Evolutionary conservation across 1,140 invertebrate genomes (phyloP).

Genomic region (Drosophila chauvacae): DNA sequence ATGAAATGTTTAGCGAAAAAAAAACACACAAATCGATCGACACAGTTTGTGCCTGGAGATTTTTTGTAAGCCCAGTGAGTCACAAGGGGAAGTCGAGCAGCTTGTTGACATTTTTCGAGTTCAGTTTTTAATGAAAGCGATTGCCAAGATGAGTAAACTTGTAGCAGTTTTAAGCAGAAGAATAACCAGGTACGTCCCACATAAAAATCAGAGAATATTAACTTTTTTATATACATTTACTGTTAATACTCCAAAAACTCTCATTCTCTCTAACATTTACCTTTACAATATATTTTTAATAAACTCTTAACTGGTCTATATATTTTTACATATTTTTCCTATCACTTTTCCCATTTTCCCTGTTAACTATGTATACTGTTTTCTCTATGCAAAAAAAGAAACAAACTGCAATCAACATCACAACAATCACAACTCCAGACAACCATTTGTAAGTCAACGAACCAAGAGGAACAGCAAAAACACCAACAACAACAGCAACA

Average conservation of each 20-base stretch:
- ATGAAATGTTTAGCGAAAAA: slow-evolving; percentile 18
- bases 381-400: slow-evolving; percentile 17
- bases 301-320: too few species aligned
- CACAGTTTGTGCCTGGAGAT: slow-evolving; percentile 27
- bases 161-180: not conserved
- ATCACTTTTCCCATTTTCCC: slow-evolving; percentile 7
- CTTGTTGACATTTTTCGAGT: slow-evolving; percentile 27
- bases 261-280: not conserved
- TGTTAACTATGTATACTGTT: slow-evolving; percentile 8
- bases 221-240: too few species aligned
- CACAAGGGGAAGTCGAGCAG: slow-evolving; percentile 39
- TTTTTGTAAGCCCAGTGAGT: slow-evolving; percentile 14
- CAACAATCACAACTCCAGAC: slow-evolving; percentile 16
- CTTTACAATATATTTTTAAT: not conserved
- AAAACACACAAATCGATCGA: slow-evolving; percentile 18
- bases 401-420: slow-evolving; percentile 29
- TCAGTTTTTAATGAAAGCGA: slow-evolving; percentile 5
- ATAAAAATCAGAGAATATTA: not conserved
- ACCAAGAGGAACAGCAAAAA: slow-evolving; percentile 48
- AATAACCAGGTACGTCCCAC: fast-evolving
- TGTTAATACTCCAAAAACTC: not conserved
- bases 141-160: slow-evolving; percentile 1
- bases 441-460: slow-evolving; percentile 75
- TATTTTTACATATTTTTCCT: not conserved
- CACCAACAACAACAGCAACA: slow-evolving; percentile 14